A percentile compares a stretch with the other conserved stretches of the same genome.
Conservation (phyloP, 2,888 invertebrate species). For the Pasiphila rectangulata region DNA sequence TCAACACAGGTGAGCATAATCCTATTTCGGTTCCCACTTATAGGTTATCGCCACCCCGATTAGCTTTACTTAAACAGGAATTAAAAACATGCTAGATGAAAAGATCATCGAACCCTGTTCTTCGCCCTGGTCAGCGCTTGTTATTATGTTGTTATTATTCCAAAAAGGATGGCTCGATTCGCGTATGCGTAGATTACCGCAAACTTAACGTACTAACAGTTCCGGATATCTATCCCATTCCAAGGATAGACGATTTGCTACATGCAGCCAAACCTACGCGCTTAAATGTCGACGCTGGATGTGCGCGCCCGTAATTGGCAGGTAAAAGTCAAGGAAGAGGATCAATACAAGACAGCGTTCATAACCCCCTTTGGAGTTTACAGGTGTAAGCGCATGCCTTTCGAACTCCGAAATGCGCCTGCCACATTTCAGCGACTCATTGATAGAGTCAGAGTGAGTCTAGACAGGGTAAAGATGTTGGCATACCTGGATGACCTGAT, state of each 20-base stretch:
- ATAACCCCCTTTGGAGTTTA: conserved; percentile 11
- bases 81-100: conserved; percentile 1
- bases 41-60: conserved; percentile 4
- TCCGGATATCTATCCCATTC: conserved; percentile 25
- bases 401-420: conserved; percentile 9
- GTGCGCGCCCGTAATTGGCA: conserved; percentile 10
- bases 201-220: conserved; percentile 1
- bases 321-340: background rate
- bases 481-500: conserved; percentile 21
- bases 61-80: background rate
- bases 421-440: conserved; percentile 19
- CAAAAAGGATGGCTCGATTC: conserved; percentile 4
- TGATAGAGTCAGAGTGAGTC: conserved; percentile 10
- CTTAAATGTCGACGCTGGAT: conserved; percentile 10
- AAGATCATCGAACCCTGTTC: conserved; percentile 3
- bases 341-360: conserved; percentile 9
- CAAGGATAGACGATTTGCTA: conserved; percentile 15
- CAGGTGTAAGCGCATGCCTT: conserved; percentile 6
- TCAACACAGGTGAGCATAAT: background rate
- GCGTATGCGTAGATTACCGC: conserved; percentile 9
- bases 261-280: conserved; percentile 8
- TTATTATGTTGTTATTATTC: conserved; percentile 6
- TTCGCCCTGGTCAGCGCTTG: conserved; percentile 6
- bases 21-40: conserved; percentile 6
- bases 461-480: conserved; percentile 9